Percentiles rank a stretch among this genome's conserved stretches.
phyloP scores from a whole-genome alignment of 2,888 invertebrate species.

The Dasysyrphus tricinctus region DNA sequence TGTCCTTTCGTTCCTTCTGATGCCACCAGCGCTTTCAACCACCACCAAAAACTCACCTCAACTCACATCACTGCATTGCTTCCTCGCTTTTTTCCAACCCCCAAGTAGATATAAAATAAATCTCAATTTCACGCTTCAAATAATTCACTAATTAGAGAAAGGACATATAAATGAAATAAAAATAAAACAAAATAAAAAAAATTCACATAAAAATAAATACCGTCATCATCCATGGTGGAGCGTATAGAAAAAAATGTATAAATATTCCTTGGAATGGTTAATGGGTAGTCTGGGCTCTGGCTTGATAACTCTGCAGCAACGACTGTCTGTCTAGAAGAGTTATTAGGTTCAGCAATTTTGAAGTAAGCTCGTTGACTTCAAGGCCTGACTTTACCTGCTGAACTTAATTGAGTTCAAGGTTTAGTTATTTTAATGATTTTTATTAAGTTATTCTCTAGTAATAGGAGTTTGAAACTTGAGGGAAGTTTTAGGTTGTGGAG shows the following conservation, averaged over 20 bases:
- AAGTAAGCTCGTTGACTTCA: conserved; percentile 12
- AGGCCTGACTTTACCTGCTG: neutral
- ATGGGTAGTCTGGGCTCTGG: conserved; percentile 26
- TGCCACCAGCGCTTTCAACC: no score
- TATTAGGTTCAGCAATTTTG: conserved; percentile 20
- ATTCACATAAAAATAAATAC: conserved; percentile 57
- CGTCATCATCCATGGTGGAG: conserved; percentile 22
- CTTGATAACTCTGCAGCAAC: neutral
- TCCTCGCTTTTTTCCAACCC: neutral
- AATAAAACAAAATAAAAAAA: conserved; percentile 30
- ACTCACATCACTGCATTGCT: neutral
- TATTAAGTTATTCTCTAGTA: neutral
- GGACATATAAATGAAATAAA: conserved; percentile 45
- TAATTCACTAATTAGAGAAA: conserved; percentile 68
- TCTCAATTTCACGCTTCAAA: conserved; percentile 73
- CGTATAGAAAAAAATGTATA: neutral
- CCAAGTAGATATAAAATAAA: conserved; percentile 66
- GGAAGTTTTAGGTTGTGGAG: no score
- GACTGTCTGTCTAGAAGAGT: conserved; percentile 34
- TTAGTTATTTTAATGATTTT: conserved; percentile 28
- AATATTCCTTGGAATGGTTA: conserved; percentile 19
- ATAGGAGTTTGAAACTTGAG: neutral
- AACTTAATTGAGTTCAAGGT: conserved; percentile 21
- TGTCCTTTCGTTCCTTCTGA: conserved; percentile 21
- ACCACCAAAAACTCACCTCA: neutral